Conservation (phyloP, 1,140 invertebrate species). For the Alviniconcha marisindica region DNA sequence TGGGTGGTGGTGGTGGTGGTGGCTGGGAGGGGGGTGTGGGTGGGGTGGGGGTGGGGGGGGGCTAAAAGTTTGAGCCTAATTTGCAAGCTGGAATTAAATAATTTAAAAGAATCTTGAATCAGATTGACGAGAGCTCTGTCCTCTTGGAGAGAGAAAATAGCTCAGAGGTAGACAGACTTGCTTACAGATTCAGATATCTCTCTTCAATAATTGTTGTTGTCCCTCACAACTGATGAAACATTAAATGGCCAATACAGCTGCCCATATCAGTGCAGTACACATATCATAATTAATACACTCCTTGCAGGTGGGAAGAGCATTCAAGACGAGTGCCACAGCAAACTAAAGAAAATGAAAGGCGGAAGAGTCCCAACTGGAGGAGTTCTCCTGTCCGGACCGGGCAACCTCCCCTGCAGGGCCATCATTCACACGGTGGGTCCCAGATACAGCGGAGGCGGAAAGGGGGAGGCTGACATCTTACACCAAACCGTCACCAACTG, state of each 20-base stretch:
- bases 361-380: neutral
- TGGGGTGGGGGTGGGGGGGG: no score
- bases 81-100: no score
- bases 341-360: neutral
- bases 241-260: no score
- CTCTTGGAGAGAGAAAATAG: no score
- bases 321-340: conserved; percentile 15
- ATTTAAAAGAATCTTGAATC: no score
- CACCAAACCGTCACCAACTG: conserved; percentile 6
- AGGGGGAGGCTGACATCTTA: conserved; percentile 10
- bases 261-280: neutral
- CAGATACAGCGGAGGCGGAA: conserved; percentile 39
- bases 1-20: no score
- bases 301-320: neutral
- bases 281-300: neutral
- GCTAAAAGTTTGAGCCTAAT: no score
- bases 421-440: conserved; percentile 58
- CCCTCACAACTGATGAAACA: no score
- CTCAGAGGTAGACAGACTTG: neutral
- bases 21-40: no score
- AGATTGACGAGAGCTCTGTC: no score
- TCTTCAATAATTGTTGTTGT: no score
- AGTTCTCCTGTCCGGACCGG: conserved; percentile 31
- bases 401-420: conserved; percentile 44
- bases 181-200: no score